Evolutionary conservation across 2,797 vertebrate species (phyloP).

Genomic region (Graptemys geographica): DNA sequence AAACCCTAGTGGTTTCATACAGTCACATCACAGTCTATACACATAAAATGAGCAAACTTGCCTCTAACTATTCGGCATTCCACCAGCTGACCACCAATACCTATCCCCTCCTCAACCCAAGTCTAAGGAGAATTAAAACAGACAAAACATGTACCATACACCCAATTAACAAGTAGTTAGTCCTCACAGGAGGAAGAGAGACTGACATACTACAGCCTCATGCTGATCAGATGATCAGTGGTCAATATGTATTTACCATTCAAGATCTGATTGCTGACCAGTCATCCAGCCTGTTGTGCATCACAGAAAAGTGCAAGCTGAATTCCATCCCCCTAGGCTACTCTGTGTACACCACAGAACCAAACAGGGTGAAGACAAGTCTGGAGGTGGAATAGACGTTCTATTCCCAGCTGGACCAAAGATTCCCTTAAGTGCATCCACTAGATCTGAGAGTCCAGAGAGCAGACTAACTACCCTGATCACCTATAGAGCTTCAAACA

Average conservation of each 20-base stretch:
- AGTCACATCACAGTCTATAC: neutral
- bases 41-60: neutral
- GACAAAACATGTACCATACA: neutral
- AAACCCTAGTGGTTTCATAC: neutral
- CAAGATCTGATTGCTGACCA: neutral
- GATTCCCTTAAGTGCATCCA: neutral
- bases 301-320: neutral
- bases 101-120: neutral
- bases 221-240: rapidly evolving
- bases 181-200: neutral
- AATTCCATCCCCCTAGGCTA: neutral
- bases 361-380: neutral
- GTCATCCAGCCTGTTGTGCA: neutral
- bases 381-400: neutral
- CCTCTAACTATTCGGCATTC: neutral
- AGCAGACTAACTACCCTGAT: neutral
- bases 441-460: neutral
- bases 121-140: neutral
- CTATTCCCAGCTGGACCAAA: neutral
- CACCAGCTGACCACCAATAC: neutral
- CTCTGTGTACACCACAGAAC: neutral
- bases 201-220: neutral
- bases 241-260: neutral
- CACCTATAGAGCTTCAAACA: neutral
- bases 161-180: neutral